Evolutionary conservation across 1,140 invertebrate species (phyloP).

Genomic region (Drosophila albomicans): DNA sequence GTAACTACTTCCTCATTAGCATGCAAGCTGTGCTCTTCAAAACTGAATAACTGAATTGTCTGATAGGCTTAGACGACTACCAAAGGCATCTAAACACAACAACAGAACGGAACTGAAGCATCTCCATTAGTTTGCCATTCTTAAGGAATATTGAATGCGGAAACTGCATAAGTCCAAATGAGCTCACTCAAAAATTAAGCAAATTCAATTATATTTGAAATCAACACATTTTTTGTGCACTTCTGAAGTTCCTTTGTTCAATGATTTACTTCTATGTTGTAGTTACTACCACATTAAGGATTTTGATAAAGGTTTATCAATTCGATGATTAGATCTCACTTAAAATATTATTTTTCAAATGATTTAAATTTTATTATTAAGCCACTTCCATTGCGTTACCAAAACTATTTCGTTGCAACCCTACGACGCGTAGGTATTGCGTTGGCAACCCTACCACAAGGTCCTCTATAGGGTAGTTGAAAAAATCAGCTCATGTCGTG

Average conservation of each 20-base stretch:
- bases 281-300: too few species aligned
- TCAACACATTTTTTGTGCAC: background rate
- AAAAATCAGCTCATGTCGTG: slow-evolving; percentile 50
- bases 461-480: background rate
- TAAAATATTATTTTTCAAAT: too few species aligned
- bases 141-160: background rate
- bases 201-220: background rate
- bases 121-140: background rate
- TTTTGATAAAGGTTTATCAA: too few species aligned
- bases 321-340: too few species aligned
- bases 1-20: slow-evolving; percentile 77
- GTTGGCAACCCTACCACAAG: background rate
- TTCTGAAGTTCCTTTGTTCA: too few species aligned
- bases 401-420: too few species aligned
- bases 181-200: too few species aligned
- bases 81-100: slow-evolving; percentile 9
- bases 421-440: background rate
- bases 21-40: slow-evolving; percentile 44
- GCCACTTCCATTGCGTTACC: too few species aligned
- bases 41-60: slow-evolving; percentile 34
- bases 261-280: background rate
- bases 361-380: too few species aligned
- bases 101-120: background rate
- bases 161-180: too few species aligned
- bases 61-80: slow-evolving; percentile 55